These are phyloP conservation scores for Cotesia congregata DNA, from an alignment of 2,888 invertebrate genomes.

Conservation along the genomic window DNA sequence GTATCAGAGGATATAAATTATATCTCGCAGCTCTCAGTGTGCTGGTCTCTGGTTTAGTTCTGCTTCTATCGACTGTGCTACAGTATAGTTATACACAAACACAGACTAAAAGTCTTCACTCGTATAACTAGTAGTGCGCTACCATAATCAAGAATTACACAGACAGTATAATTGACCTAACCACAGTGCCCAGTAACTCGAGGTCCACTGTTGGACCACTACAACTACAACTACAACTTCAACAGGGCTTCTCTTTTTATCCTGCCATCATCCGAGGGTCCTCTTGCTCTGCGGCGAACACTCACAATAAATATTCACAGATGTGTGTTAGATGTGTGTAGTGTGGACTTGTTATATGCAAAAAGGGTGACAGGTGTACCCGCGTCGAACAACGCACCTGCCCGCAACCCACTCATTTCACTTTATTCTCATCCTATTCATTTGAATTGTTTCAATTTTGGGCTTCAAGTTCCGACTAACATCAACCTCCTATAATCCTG, in stretches of 20 bases:
- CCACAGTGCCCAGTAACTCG: slow-evolving; percentile 22
- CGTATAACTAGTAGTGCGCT: slow-evolving; percentile 2
- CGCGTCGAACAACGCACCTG: slow-evolving; percentile 8
- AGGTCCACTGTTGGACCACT: neutral
- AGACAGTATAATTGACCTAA: slow-evolving; percentile 36
- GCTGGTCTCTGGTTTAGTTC: too few species aligned
- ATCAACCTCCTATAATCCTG: slow-evolving; percentile 15
- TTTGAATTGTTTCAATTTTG: slow-evolving; percentile 33
- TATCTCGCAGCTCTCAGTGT: neutral
- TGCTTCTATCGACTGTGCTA: too few species aligned
- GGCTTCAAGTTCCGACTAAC: slow-evolving; percentile 25
- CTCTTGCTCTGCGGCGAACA: neutral
- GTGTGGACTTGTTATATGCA: neutral
- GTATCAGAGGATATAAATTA: slow-evolving; percentile 4
- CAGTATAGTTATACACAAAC: neutral
- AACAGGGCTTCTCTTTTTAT: neutral
- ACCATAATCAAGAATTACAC: slow-evolving; percentile 36
- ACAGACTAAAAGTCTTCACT: neutral
- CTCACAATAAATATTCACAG: slow-evolving; percentile 7
- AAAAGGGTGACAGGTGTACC: slow-evolving; percentile 6
- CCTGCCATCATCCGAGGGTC: neutral
- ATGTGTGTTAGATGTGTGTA: neutral
- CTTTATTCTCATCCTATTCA: slow-evolving; percentile 8
- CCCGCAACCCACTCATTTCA: neutral
- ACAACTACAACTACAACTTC: neutral